Conservation (phyloP, 2,113 vertebrate genomes). For the Saccopteryx leptura region DNA sequence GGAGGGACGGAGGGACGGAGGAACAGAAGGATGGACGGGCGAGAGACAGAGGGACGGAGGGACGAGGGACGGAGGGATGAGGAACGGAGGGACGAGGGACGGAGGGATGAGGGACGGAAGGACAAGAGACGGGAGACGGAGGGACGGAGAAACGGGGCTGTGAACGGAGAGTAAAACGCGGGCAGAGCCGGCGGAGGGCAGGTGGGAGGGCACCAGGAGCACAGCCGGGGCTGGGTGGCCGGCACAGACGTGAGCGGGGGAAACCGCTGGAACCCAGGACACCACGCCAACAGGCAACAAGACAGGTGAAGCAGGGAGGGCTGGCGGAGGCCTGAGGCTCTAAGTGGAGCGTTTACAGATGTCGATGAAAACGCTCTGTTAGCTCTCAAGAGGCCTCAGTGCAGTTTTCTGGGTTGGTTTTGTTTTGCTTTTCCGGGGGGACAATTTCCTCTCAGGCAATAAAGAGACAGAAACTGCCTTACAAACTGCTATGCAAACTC, state of each 20-base stretch:
- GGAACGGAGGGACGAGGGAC: too few relatives aligned
- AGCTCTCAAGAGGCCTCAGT: neutral
- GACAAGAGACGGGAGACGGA: too few relatives aligned
- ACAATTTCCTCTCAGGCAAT: conserved; percentile 31
- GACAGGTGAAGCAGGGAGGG: neutral
- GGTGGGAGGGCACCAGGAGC: too few relatives aligned
- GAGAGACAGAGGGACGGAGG: neutral
- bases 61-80: too few relatives aligned
- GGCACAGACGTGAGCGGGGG: neutral
- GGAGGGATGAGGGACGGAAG: too few relatives aligned
- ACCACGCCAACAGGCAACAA: neutral
- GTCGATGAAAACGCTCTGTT: conserved; percentile 21
- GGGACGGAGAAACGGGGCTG: neutral
- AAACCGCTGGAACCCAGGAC: neutral
- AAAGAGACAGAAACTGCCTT: conserved; percentile 12
- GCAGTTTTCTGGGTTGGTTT: neutral
- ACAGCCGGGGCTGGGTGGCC: neutral
- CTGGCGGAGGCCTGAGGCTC: neutral
- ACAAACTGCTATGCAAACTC: neutral
- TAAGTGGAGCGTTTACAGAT: neutral
- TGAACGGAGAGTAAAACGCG: neutral
- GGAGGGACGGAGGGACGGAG: too few relatives aligned
- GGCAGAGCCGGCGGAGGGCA: neutral
- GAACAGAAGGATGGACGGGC: too few relatives aligned
- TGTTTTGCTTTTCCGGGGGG: neutral